phyloP scores from a whole-genome alignment of 2,113 vertebrate genomes.

The Boulengeromyrus knoepffleri region DNA sequence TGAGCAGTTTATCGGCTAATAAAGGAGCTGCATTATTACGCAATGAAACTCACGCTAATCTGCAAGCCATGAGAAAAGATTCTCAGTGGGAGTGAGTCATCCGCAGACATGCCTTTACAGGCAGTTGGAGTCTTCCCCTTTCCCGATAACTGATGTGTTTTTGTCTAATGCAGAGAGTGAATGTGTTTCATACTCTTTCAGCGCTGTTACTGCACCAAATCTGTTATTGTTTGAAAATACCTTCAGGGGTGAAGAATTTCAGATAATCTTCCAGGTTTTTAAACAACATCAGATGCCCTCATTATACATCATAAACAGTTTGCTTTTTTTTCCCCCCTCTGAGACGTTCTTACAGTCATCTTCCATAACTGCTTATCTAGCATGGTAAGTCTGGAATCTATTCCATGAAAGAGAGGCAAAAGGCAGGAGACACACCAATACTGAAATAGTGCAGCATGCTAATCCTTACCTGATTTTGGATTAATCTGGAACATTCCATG shows the following conservation, averaged over 20 bases:
- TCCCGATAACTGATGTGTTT: slow-evolving; percentile 3
- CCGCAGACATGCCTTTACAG: slow-evolving; percentile 30
- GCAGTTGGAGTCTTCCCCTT: slow-evolving; percentile 19
- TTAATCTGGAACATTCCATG: slow-evolving; percentile 72
- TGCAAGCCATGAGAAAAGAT: background rate
- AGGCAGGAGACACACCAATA: background rate
- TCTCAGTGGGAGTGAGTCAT: slow-evolving; percentile 7
- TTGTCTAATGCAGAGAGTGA: background rate
- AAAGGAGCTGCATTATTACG: slow-evolving; percentile 10
- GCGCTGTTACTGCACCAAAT: background rate
- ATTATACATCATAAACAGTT: background rate
- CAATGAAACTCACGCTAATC: background rate
- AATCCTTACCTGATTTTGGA: slow-evolving; percentile 67
- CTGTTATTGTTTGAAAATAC: background rate
- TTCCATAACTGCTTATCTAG: background rate
- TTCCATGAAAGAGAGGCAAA: background rate
- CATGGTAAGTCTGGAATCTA: background rate
- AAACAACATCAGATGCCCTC: background rate
- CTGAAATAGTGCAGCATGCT: background rate
- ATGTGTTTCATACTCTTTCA: background rate
- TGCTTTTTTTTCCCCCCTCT: background rate
- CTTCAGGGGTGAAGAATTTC: background rate
- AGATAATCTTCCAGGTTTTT: background rate
- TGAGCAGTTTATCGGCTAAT: slow-evolving; percentile 11
- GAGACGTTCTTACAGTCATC: background rate